Evolutionary conservation across 2,888 invertebrate genomes (phyloP).

Genomic region (Oscheius sp.): DNA sequence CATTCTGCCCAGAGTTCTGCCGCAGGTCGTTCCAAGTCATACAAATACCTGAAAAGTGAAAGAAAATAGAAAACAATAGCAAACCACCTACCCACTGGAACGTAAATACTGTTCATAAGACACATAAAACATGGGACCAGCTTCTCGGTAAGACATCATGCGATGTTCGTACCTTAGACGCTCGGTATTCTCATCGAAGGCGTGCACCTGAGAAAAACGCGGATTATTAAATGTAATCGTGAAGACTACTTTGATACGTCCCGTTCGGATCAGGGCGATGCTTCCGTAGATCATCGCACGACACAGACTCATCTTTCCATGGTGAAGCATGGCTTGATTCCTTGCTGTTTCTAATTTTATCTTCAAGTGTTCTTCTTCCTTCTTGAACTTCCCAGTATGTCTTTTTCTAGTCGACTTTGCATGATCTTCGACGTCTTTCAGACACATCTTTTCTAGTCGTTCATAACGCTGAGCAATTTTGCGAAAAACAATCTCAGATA

Average conservation of each 20-base stretch:
- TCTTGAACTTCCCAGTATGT: conserved; percentile 10
- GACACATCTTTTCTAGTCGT: conserved; percentile 20
- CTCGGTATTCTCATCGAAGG: conserved; percentile 43
- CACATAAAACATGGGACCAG: conserved; percentile 44
- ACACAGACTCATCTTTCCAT: conserved; percentile 23
- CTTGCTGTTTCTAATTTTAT: not conserved
- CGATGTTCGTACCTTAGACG: conserved; percentile 49
- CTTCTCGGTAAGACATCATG: conserved; percentile 40
- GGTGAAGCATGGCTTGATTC: conserved; percentile 15
- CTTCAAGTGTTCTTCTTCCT: conserved; percentile 10
- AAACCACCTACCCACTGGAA: conserved; percentile 18
- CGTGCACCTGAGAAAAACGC: conserved; percentile 41
- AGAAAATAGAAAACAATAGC: not conserved
- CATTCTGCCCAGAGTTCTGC: conserved; percentile 6
- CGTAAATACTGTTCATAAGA: conserved; percentile 42
- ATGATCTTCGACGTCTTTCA: conserved; percentile 14
- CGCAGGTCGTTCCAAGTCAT: conserved; percentile 5
- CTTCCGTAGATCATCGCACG: conserved; percentile 7
- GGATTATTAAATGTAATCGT: not conserved
- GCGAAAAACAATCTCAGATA: conserved; percentile 44
- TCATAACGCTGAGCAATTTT: conserved; percentile 32
- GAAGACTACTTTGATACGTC: conserved; percentile 37
- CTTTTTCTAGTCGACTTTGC: not conserved
- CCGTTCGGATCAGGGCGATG: conserved; percentile 40
- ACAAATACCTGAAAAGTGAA: conserved; percentile 12